Evolutionary conservation across 2,797 vertebrate species (phyloP).

Genomic region (Pseudochromis fuscus): DNA sequence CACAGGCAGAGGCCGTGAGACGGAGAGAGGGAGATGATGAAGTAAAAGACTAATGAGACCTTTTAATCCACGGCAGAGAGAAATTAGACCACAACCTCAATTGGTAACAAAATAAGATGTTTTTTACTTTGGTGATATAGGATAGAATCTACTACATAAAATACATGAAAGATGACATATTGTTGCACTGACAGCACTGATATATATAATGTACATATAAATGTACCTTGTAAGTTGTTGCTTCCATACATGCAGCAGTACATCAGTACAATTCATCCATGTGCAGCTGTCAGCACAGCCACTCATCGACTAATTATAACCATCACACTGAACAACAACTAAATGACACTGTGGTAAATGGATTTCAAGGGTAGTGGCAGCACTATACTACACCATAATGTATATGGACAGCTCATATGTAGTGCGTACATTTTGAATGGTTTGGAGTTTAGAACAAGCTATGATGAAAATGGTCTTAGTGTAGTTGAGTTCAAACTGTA

Average conservation of each 20-base stretch:
- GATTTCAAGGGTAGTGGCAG: neutral
- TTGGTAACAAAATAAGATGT: constrained; percentile 42
- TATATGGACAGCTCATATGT: no score
- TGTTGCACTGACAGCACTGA: no score
- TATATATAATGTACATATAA: no score
- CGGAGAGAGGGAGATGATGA: constrained; percentile 45
- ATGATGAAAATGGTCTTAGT: no score
- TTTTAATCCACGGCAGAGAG: constrained; percentile 62
- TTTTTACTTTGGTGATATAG: constrained; percentile 45
- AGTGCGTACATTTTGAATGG: no score
- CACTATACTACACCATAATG: no score
- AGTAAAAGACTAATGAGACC: constrained; percentile 69
- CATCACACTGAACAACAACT: neutral
- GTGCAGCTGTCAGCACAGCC: neutral
- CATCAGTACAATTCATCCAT: neutral
- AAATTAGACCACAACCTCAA: constrained; percentile 56
- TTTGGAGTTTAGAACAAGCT: no score
- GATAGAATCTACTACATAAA: no score
- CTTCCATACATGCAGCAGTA: neutral
- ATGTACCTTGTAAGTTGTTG: neutral
- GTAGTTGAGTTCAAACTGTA: no score
- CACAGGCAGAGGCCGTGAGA: constrained; percentile 33
- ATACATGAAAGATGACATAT: no score
- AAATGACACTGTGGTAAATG: neutral
- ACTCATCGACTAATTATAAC: neutral